These are phyloP conservation scores for Petrocephalus zakoni DNA, from an alignment of 2,113 vertebrate species.

Conservation along the genomic window DNA sequence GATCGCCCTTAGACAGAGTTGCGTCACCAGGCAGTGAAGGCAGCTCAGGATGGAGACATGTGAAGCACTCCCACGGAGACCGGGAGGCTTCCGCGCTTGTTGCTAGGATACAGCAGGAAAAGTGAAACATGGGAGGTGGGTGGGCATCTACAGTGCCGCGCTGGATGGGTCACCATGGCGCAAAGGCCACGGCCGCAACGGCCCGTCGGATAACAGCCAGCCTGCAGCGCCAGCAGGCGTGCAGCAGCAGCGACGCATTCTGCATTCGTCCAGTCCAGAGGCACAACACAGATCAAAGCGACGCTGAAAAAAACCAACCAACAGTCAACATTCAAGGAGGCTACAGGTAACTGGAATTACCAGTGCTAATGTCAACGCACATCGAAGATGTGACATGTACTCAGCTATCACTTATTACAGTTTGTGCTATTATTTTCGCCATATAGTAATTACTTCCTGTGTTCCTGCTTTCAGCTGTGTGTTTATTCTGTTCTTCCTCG, in stretches of 20 bases:
- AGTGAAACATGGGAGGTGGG: conserved; percentile 30
- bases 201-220: background rate
- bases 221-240: background rate
- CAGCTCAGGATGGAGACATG: conserved; percentile 12
- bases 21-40: background rate
- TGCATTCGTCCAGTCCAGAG: background rate
- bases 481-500: background rate
- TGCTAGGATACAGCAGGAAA: conserved; percentile 55
- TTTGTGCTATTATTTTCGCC: background rate
- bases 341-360: background rate
- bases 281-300: background rate
- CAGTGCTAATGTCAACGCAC: background rate
- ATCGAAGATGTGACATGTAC: background rate
- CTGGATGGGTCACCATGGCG: conserved; percentile 36
- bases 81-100: conserved; percentile 44
- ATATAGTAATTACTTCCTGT: background rate
- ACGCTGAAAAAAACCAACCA: background rate
- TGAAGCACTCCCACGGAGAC: conserved; percentile 19
- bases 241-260: background rate
- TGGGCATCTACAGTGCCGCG: conserved; percentile 47
- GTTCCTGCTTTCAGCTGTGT: background rate
- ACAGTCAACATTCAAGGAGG: background rate
- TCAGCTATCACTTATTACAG: background rate
- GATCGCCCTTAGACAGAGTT: background rate
- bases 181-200: background rate